Base-by-base conservation (phyloP, 2,113 vertebrate genomes). In the Macaca fascicularis region DNA sequence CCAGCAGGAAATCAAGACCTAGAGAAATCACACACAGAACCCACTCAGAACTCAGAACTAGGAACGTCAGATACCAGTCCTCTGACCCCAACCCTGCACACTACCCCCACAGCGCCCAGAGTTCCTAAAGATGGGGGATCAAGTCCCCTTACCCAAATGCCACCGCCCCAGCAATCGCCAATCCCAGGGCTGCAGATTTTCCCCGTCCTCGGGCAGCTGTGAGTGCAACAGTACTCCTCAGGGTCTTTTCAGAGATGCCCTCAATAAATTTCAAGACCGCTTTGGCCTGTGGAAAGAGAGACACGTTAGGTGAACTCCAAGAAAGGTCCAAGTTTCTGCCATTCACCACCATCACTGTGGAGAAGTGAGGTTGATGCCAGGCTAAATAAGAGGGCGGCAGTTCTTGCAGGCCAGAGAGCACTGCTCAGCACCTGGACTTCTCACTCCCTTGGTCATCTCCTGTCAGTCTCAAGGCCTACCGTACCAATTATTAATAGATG, bases 161-260 rank as follows among this genome's bases (percentile, higher is more conserved):
- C 70, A 99, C 99, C 0, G 99, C 99, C 88, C 99, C 99, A 40
- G 99, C 99, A 16, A 99, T 99, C 38, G 99, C 99, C 98, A 99
- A 93, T 0, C 99, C 99, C 97, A 99, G 97, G 0, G 99, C 99
- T n/a, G 99, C 99, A 61, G 99, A 99, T 93, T 99, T 99, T 0
- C 99, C 99, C 89, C 99, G 99, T 43, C 99, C 99, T 61, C 99
- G 99, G 89, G 99, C 99, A 14, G 99, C 99, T 0, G 99, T 99
- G 45, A 99, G 98, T 0, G 99, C 99, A 40, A 99, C 99, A 0
- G 99, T 99, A 97, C 99, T 99, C 95, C 99, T 98, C 13, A 99
- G 98, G 1, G 99, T 99, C 98, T 99, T 99, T 98, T 99, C 99
- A 0, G 99, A 99, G 97, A 99, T 99, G 3, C 99, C 99, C 93